These are phyloP conservation scores for Teleopsis dalmanni DNA, from an alignment of 1,140 invertebrate species.

Conservation along the genomic window DNA sequence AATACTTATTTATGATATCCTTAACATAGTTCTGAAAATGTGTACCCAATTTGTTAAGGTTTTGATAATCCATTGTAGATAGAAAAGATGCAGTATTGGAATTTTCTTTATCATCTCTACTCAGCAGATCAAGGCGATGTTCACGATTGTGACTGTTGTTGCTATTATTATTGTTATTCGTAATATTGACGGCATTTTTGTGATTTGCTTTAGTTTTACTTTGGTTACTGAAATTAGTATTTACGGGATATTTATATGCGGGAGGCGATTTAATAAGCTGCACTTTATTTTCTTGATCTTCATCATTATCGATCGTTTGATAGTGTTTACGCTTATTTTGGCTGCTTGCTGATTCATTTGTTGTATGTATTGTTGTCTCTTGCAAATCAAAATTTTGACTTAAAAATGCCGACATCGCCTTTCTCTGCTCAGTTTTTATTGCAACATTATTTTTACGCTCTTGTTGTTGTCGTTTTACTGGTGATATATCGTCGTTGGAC, in stretches of 20 bases:
- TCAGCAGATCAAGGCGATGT: constrained; percentile 16
- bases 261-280: constrained; percentile 46
- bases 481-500: constrained; percentile 30
- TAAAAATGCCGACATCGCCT: constrained; percentile 16
- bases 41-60: constrained; percentile 39
- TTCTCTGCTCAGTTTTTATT: constrained; percentile 12
- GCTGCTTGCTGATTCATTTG: constrained; percentile 12
- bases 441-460: background rate
- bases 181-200: constrained; percentile 3
- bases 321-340: constrained; percentile 6
- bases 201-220: too few species aligned
- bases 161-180: constrained; percentile 15
- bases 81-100: constrained; percentile 22
- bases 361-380: constrained; percentile 16
- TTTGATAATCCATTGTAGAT: constrained; percentile 42
- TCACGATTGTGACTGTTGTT: constrained; percentile 12
- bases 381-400: constrained; percentile 15
- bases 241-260: constrained; percentile 38
- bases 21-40: constrained; percentile 43
- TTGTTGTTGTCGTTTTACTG: constrained; percentile 4
- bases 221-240: constrained; percentile 23
- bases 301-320: constrained; percentile 2
- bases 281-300: constrained; percentile 33
- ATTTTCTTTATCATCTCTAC: constrained; percentile 12
- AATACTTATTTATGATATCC: constrained; percentile 42